Percentiles rank a stretch among this genome's conserved stretches.
Conservation (phyloP, 2,113 vertebrate genomes). For the Channa argus region DNA sequence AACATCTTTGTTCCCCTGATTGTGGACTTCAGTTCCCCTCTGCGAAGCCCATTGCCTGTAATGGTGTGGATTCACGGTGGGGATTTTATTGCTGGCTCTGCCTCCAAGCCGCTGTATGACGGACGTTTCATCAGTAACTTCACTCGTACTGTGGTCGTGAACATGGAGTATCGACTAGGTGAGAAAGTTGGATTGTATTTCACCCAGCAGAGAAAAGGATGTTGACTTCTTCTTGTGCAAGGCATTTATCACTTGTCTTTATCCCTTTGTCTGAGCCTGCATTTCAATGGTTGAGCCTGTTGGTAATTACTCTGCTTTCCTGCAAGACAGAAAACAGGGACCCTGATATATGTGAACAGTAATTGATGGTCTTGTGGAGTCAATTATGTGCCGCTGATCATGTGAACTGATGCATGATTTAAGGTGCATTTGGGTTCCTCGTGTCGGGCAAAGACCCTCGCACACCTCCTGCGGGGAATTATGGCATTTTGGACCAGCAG, state of each 20-base stretch:
- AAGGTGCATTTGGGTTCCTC: slow-evolving; percentile 86
- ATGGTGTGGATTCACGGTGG: slow-evolving; percentile 87
- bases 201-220: not conserved
- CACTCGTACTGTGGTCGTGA: slow-evolving; percentile 80
- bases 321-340: slow-evolving; percentile 14
- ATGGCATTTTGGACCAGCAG: slow-evolving; percentile 85
- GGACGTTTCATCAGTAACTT: slow-evolving; percentile 85
- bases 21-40: slow-evolving; percentile 67
- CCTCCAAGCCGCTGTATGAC: slow-evolving; percentile 84
- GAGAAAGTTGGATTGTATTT: slow-evolving; percentile 8
- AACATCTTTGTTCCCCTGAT: slow-evolving; percentile 82
- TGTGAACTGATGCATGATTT: slow-evolving; percentile 43
- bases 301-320: slow-evolving; percentile 29
- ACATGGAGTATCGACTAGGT: slow-evolving; percentile 83
- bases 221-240: too few species aligned
- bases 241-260: too few species aligned
- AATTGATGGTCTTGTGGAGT: slow-evolving; percentile 42
- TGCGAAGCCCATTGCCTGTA: slow-evolving; percentile 69
- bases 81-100: slow-evolving; percentile 82
- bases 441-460: slow-evolving; percentile 79
- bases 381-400: slow-evolving; percentile 46
- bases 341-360: slow-evolving; percentile 20
- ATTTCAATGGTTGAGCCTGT: slow-evolving; percentile 25
- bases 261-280: too few species aligned
- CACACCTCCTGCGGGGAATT: slow-evolving; percentile 79